Evolutionary conservation across 1,140 invertebrate species (phyloP), one percentile per base, ranked within the genome.

Genomic region (Scylla paramamosain): DNA sequence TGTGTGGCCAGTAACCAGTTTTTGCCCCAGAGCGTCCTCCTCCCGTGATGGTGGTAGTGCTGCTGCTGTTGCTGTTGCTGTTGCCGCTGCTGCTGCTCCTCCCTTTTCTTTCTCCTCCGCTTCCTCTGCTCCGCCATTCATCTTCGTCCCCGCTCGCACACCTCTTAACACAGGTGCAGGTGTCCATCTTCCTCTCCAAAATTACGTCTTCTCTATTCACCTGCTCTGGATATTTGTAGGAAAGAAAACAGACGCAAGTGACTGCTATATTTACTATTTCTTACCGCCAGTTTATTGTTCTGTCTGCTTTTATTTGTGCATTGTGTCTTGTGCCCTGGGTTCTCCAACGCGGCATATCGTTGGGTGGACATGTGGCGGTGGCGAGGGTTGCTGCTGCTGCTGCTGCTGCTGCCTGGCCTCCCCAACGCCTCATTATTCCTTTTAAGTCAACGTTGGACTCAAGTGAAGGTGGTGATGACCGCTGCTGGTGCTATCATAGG

Each of bases 1-100:
- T 91, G 90, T 77, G 90, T 67, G 90, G 90, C 67, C 90, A 77
- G 52, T 77, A 91, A 91, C 90, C 90, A 91, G 90, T 91, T 91
- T 91, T 77, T 77, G 52, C 90, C 90, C 67, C 14, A 28, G 52
- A 67, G 59, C 52, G 90, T 48, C 89, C 31, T 77, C 16, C 12
- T 77, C 67, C 67, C 16, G 67, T 77, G 25, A 77, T 77, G 67
- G 52, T 59, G 52, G 52, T 59, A 20, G 52, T 59, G 28, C 25
- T 92, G 28, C 32, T 32, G 29, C n/a, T 77, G 25, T 7, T 39
- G 29, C 91, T 92, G 16, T 31, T 59, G 31, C 45, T 52, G 52
- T 31, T 31, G 31, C 91, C 77, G 52, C 91, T 67, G 20, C 91
- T 46, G 52, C 67, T 82, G 31, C 25, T 92, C 52, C 32, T 32